Conservation (phyloP, 1,140 invertebrate genomes). For the Drosophila asahinai region DNA sequence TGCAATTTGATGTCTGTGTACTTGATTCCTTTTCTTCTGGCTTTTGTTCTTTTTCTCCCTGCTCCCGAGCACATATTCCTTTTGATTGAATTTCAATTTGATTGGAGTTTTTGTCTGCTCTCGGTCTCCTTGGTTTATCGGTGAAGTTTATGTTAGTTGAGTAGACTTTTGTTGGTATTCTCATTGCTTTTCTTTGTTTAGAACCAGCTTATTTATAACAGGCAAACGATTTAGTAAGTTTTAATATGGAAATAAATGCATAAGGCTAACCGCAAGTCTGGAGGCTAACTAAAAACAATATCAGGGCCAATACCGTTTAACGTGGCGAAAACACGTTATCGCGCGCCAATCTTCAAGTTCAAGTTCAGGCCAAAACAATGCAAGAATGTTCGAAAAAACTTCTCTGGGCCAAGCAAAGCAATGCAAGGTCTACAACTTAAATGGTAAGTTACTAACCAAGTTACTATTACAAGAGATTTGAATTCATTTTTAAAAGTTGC, state of each 20-base stretch:
- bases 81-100: slow-evolving; percentile 78
- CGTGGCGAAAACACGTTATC: slow-evolving; percentile 39
- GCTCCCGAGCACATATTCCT: slow-evolving; percentile 50
- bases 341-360: slow-evolving; percentile 53
- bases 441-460: neutral
- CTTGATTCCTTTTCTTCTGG: slow-evolving; percentile 24
- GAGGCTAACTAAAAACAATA: slow-evolving; percentile 68
- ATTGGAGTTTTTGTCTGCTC: slow-evolving; percentile 60
- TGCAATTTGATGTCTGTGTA: slow-evolving; percentile 70
- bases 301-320: slow-evolving; percentile 42
- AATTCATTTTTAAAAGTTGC: neutral
- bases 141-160: slow-evolving; percentile 22
- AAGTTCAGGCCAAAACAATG: slow-evolving; percentile 50
- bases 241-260: neutral
- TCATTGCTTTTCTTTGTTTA: slow-evolving; percentile 5
- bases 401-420: slow-evolving; percentile 16
- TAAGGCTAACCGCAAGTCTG: slow-evolving; percentile 16
- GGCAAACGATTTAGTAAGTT: neutral
- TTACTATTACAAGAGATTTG: neutral
- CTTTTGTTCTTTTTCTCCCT: slow-evolving; percentile 12
- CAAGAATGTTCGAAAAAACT: neutral
- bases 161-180: slow-evolving; percentile 5
- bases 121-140: slow-evolving; percentile 7
- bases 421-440: slow-evolving; percentile 25
- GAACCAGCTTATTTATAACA: neutral